A percentile compares a stretch with the other conserved stretches of the same genome.
phyloP scores from a whole-genome alignment of 2,888 invertebrate genomes.

The Teinopalpus imperialis region DNA sequence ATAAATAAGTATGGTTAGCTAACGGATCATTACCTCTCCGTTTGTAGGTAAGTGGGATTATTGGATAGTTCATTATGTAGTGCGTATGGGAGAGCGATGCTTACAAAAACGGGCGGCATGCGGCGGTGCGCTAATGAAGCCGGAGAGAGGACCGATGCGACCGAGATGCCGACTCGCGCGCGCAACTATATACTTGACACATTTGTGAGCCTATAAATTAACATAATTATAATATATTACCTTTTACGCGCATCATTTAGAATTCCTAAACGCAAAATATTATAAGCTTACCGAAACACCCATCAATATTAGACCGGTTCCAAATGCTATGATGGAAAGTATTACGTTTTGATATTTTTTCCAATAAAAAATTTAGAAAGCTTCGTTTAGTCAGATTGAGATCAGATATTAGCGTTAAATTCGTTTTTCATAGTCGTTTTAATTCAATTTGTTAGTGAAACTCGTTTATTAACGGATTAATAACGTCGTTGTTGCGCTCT shows the following conservation, averaged over 20 bases:
- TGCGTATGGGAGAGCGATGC: slow-evolving; percentile 35
- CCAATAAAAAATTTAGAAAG: slow-evolving; percentile 16
- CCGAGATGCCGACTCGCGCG: slow-evolving; percentile 68
- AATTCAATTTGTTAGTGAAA: slow-evolving; percentile 29
- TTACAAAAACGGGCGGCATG: slow-evolving; percentile 48
- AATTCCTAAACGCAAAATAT: background rate
- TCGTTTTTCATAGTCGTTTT: slow-evolving; percentile 6
- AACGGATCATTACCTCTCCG: slow-evolving; percentile 8
- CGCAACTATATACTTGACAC: slow-evolving; percentile 42
- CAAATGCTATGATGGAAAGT: too few species aligned
- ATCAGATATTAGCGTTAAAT: slow-evolving; percentile 16
- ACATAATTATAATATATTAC: slow-evolving; percentile 16
- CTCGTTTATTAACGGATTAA: slow-evolving; percentile 27
- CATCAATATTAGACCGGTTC: background rate
- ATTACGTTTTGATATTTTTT: background rate
- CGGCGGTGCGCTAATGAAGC: slow-evolving; percentile 55
- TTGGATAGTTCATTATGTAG: slow-evolving; percentile 19
- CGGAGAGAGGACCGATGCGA: slow-evolving; percentile 39
- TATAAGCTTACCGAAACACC: background rate
- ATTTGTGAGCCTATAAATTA: slow-evolving; percentile 14
- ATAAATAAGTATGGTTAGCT: slow-evolving; percentile 4
- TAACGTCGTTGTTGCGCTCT: slow-evolving; percentile 3
- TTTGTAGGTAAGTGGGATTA: slow-evolving; percentile 25
- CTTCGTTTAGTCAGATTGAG: background rate
- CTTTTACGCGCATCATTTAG: background rate